Conservation (phyloP, 2,797 vertebrate species). For the Argentina silus region DNA sequence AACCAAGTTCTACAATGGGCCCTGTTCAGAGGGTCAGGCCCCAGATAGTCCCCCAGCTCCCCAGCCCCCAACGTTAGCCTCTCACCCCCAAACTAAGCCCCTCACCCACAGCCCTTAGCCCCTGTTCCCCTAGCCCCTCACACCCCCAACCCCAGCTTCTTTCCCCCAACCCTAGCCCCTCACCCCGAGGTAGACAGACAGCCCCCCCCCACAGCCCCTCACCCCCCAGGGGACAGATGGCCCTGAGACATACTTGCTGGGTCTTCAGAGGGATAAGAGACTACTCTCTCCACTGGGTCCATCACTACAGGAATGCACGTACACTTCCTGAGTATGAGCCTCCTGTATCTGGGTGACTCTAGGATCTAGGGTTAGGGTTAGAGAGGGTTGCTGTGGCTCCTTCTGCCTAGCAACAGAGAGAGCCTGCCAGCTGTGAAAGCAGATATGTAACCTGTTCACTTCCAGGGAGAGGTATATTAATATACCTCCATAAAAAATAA, state of each 20-base stretch:
- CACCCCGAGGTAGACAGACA: constrained; percentile 12
- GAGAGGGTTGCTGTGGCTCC: not conserved
- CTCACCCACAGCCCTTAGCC: no score
- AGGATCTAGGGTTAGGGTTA: not conserved
- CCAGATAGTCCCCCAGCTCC: no score
- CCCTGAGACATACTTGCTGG: constrained; percentile 44
- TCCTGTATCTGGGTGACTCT: constrained; percentile 6
- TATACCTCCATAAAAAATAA: not conserved
- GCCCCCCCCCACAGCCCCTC: constrained; percentile 24
- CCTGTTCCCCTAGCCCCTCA: constrained; percentile 25
- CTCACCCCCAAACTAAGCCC: no score
- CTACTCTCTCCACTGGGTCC: not conserved
- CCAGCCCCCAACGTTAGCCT: constrained; percentile 17
- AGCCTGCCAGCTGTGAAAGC: not conserved
- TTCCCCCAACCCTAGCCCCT: constrained; percentile 24
- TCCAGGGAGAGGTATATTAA: not conserved
- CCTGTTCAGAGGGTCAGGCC: constrained; percentile 44
- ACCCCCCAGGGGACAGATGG: constrained; percentile 55
- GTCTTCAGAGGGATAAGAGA: constrained; percentile 29
- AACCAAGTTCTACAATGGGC: constrained; percentile 45
- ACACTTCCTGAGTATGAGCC: constrained; percentile 9
- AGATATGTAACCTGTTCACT: not conserved
- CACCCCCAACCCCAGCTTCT: constrained; percentile 13
- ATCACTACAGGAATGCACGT: not conserved
- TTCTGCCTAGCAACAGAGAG: not conserved